Percentiles rank a stretch among this genome's conserved stretches.
Evolutionary conservation across 2,797 vertebrate species (phyloP).

Genomic region (Pipistrellus pipistrellus): DNA sequence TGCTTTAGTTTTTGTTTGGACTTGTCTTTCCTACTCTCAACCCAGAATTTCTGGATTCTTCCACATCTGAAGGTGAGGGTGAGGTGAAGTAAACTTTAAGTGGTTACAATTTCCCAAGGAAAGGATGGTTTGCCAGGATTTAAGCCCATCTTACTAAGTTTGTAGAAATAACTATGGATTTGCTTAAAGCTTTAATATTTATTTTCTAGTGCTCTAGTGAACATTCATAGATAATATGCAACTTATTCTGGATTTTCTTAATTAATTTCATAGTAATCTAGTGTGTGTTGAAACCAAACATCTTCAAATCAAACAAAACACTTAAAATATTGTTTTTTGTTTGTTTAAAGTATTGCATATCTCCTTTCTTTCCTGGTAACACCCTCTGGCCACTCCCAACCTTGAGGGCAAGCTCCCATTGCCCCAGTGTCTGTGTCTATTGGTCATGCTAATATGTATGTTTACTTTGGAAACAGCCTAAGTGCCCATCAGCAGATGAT

Average conservation of each 20-base stretch:
- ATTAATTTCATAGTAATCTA: not conserved
- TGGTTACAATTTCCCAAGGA: not conserved
- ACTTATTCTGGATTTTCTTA: constrained; percentile 8
- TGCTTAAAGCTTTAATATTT: constrained; percentile 33
- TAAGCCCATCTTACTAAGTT: not conserved
- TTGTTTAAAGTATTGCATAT: too few relatives aligned
- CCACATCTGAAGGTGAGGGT: not conserved
- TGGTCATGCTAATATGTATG: too few relatives aligned
- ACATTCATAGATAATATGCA: not conserved
- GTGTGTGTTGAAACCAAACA: not conserved
- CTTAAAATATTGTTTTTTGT: not conserved
- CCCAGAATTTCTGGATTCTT: not conserved
- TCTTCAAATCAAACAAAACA: constrained; percentile 25
- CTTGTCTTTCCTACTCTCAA: not conserved
- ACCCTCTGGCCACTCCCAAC: too few relatives aligned
- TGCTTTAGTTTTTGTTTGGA: not conserved
- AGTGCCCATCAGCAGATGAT: too few relatives aligned
- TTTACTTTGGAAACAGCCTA: too few relatives aligned
- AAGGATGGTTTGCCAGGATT: not conserved
- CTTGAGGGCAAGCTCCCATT: too few relatives aligned
- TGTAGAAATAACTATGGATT: not conserved
- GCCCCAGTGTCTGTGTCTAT: too few relatives aligned
- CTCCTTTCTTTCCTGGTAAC: too few relatives aligned
- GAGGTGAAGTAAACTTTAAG: not conserved
- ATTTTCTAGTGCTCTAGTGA: not conserved